Base-by-base conservation (phyloP, 2,797 vertebrate genomes). In the Helicolenus hilgendorfi region DNA sequence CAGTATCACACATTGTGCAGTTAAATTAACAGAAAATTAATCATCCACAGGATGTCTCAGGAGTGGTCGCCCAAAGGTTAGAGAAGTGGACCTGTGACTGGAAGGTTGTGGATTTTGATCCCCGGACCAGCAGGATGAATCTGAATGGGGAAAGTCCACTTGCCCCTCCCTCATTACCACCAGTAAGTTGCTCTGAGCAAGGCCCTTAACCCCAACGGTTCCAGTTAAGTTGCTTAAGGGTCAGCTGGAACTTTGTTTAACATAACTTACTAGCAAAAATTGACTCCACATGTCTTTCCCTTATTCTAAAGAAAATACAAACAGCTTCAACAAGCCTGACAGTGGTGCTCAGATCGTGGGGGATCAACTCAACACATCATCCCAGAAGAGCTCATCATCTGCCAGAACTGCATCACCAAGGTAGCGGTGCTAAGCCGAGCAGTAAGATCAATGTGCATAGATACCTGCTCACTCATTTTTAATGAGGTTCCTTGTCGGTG, bases 331-430 rank as follows among this genome's bases (percentile, higher is more conserved):
- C 11, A 13, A 97, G 78, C 96, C 97, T 0, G 96, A 96, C 64
- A 96, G 92, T 0, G 84, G 97, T 84, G 96, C 94, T 85, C 95
- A 96, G 83, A 96, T 97, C 2, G 93, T 87, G 10, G 95, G 5
- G 96, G 10, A 97, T 97, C 89, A 97, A 96, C 82, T 89, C 97
- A 13, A 95, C 94, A 1, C 89, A 82, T 24, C 89, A 89, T 53
- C 92, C 94, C 95, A 0, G 93, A 96, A 24, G 97, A 97, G 62
- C 94, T 87, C 18, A 96, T 98, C 96, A 98, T 98, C 93, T 98
- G 97, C 94, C 81, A 86, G 71, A 90, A 93, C 55, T 94, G 97
- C 81, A 94, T 98, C 91, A 92, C 98, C 86, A 98, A 97, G 98
- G 98, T 94, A 94, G 87, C 92, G 15, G 74, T 63, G 79, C 55